These are phyloP conservation scores for Bubo blakistoni DNA, from an alignment of 2,113 vertebrate genomes.

Conservation along the genomic window DNA sequence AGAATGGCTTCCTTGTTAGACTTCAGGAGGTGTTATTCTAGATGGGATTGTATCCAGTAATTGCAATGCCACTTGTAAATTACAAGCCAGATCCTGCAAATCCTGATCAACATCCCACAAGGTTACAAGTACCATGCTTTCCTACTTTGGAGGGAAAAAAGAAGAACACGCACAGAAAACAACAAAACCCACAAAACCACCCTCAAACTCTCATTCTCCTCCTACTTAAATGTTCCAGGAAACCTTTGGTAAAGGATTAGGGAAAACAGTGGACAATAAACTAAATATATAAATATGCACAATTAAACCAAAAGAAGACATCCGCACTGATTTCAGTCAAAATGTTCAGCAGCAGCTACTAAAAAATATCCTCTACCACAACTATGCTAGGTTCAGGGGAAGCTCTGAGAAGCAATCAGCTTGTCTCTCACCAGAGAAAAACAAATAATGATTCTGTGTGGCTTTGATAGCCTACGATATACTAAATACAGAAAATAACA, in stretches of 20 bases:
- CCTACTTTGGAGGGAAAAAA: not conserved
- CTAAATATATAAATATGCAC: not conserved
- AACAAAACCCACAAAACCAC: not conserved
- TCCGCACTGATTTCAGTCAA: not conserved
- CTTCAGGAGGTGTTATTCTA: not conserved
- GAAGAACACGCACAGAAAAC: not conserved
- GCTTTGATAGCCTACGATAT: not conserved
- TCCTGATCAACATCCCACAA: not conserved
- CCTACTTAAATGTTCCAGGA: not conserved
- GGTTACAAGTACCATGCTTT: not conserved
- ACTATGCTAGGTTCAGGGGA: not conserved
- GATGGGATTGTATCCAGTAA: not conserved
- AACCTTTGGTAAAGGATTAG: not conserved
- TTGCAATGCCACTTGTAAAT: not conserved
- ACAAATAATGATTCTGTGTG: not conserved
- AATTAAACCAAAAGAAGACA: not conserved
- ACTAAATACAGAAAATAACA: conserved; percentile 1
- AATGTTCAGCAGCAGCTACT: not conserved
- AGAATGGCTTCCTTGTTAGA: not conserved
- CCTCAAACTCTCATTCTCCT: not conserved
- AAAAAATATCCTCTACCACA: not conserved
- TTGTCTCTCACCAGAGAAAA: not conserved
- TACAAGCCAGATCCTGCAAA: not conserved
- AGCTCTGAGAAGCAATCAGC: not conserved
- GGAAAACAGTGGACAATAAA: not conserved